Conservation (phyloP, 2,888 invertebrate species). For the Copidosoma aretas region DNA sequence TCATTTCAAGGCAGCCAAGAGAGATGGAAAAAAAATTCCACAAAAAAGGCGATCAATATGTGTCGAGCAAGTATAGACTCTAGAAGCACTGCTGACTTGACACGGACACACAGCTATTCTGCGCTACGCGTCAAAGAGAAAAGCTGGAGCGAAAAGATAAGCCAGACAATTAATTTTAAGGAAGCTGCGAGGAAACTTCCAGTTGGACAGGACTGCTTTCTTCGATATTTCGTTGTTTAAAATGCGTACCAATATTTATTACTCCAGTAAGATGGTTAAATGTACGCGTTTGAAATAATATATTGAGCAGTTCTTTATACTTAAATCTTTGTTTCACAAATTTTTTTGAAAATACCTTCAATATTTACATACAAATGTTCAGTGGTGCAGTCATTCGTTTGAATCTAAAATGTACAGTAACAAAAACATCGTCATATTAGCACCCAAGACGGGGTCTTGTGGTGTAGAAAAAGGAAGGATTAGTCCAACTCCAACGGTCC, state of each 20-base stretch:
- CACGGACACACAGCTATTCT: slow-evolving; percentile 6
- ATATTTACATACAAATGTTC: no score
- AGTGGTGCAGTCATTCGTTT: no score
- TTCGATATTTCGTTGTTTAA: neutral
- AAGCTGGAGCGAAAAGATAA: slow-evolving; percentile 53
- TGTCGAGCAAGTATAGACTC: neutral
- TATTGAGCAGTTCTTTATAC: no score
- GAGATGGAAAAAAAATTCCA: neutral
- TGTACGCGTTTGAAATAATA: no score
- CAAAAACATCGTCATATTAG: no score
- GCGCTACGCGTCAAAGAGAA: slow-evolving; percentile 40
- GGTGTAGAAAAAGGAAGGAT: neutral
- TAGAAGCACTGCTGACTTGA: neutral
- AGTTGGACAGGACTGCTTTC: neutral
- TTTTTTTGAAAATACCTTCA: no score
- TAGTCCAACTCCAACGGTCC: slow-evolving; percentile 5
- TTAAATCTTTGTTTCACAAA: no score
- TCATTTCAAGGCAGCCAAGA: slow-evolving; percentile 11
- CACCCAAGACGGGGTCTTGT: no score
- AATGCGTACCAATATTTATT: no score
- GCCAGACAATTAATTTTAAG: slow-evolving; percentile 56
- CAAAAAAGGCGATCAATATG: slow-evolving; percentile 50
- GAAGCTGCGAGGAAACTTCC: slow-evolving; percentile 4
- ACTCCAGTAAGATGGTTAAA: no score
- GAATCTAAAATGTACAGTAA: no score